Base-by-base conservation (phyloP, 1,140 invertebrate genomes). In the Cherax quadricarinatus region DNA sequence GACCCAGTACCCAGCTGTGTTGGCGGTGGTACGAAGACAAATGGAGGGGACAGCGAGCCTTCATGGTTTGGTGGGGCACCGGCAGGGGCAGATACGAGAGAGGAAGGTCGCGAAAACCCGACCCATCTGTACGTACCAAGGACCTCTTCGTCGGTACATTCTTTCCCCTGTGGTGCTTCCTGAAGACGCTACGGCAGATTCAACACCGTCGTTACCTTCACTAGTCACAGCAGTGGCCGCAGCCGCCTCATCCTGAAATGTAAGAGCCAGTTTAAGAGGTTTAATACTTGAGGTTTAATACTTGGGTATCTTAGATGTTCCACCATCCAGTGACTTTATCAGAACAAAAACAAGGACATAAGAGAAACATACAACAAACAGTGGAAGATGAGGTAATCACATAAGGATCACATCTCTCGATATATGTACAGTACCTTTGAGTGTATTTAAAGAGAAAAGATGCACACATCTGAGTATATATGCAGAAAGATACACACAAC, bases 91-190 rank as follows among this genome's bases (percentile, higher is more conserved):
- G 89, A 91, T 91, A 48, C 89, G 89, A n/a, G 89, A 85, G 73
- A 91, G 83, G 60, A 91, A 86, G 83, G 84, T 24, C 41, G 89
- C 51, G 75, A 91, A 91, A 21, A 91, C 84, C 9, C 89, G 70
- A 3, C 89, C 89, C 89, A 91, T 91, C 84, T 91, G 84, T 21
- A 86, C 89, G 70, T 91, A 91, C 89, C 89, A 91, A 14, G 89
- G 89, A 12, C 89, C 84, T 16, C 89, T 16, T 60, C 83, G 62
- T n/a, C 89, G 73, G 84, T 83, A 86, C 1, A 78, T 10, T 24
- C 89, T 91, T n/a, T 79, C 82, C 9, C 75, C 84, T 2, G n/a
- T 60, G 21, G 51, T 49, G 60, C 82, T 91, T 48, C 82, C 53
- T 0, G 89, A 78, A 51, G 89, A 86, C 3, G 78, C 84, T 10